Base-by-base conservation (phyloP, 1,140 invertebrate species). In the Scaptomyza pallida region DNA sequence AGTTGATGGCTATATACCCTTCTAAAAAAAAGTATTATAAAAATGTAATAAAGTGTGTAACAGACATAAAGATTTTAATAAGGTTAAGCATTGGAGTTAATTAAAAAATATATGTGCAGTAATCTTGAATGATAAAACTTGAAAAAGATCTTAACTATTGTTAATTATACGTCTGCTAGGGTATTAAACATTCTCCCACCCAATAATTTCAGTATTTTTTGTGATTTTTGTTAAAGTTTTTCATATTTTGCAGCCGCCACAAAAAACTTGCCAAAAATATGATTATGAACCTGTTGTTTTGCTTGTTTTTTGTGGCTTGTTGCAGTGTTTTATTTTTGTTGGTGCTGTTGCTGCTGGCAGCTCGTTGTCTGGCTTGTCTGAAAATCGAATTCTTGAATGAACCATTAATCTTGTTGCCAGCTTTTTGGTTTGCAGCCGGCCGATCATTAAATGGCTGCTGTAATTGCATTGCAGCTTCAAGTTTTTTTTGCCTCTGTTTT, bases 311-410 rank as follows among this genome's bases (percentile, higher is more conserved):
- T 23, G 47, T 47, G 3, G 30, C 44, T 67, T 77, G 52, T 56
- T 26, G 23, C 23, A 41, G 47, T 52, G 45, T 61, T 64, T 10
- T 26, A 33, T 44, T 16, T 35, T 23, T 1, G n/a, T n/a, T n/a
- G n/a, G n/a, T n/a, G n/a, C 9, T 30, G 26, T 35, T 30, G 30
- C 19, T 55, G 47, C 37, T 56, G 26, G 51, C 56, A 33, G 54
- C 51, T 68, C 45, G 57, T 61, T 68, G 55, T 67, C 64, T 69
- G 48, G 35, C 55, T 67, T 55, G 56, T 55, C 65, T 75, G 67
- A 88, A 81, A 88, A 82, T 88, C 82, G 71, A 88, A 88, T 88
- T 88, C 78, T 88, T 88, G 82, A 88, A 88, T 88, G 82, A 82
- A 78, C 78, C 82, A 88, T 88, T 88, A 88, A 88, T 88, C 82